A percentile compares a stretch with the other conserved stretches of the same genome.
Conservation (phyloP, 2,888 invertebrate genomes). For the Nasonovia ribisnigri region DNA sequence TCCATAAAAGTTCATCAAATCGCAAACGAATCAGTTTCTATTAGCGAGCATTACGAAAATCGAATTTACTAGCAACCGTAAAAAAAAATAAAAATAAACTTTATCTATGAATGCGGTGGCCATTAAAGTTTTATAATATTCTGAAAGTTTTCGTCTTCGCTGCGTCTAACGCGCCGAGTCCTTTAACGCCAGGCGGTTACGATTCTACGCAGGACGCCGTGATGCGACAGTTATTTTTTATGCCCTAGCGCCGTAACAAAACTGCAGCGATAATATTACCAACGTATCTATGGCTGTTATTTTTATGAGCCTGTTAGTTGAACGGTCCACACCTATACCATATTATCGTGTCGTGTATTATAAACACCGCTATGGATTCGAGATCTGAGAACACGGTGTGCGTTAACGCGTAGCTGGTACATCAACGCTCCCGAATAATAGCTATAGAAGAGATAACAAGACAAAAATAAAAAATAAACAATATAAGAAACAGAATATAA, state of each 20-base stretch:
- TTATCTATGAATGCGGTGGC: neutral
- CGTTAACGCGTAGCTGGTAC: neutral
- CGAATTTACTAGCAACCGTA: neutral
- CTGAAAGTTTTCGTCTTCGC: conserved; percentile 1
- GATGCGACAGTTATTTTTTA: conserved; percentile 20
- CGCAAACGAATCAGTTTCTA: conserved; percentile 16
- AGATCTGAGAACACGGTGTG: neutral
- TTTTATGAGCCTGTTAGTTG: neutral
- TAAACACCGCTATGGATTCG: neutral
- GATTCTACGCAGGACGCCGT: neutral
- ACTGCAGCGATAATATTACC: neutral
- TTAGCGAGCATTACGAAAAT: conserved; percentile 1
- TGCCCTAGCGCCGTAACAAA: neutral
- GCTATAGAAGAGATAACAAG: neutral
- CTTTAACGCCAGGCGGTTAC: conserved; percentile 3
- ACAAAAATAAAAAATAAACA: neutral
- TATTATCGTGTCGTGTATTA: neutral
- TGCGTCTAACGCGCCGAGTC: neutral
- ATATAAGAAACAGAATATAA: too few species aligned
- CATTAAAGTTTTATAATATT: conserved; percentile 24
- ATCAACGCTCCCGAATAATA: neutral
- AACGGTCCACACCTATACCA: neutral
- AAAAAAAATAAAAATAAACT: neutral
- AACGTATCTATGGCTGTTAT: neutral
- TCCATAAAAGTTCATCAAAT: conserved; percentile 21